Percentiles rank a stretch among this genome's conserved stretches.
phyloP scores from a whole-genome alignment of 2,888 invertebrate species.

The Eupithecia exiguata region DNA sequence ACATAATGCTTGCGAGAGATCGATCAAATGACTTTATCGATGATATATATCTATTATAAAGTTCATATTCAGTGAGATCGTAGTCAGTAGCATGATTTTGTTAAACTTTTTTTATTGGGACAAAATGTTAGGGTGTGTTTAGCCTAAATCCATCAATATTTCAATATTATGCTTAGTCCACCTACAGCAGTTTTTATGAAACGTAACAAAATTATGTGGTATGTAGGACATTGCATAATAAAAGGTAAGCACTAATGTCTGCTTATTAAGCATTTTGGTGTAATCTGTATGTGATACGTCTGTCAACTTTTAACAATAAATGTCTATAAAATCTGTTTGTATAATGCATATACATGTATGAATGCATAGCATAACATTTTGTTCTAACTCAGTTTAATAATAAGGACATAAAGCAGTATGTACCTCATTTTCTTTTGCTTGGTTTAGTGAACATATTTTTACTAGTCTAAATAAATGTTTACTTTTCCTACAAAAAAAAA shows the following conservation, averaged over 20 bases:
- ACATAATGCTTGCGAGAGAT: not conserved
- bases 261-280: not conserved
- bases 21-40: not conserved
- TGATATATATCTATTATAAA: not conserved
- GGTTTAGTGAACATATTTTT: not conserved
- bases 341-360: not conserved
- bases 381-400: not conserved
- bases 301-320: not conserved
- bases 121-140: not conserved
- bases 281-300: not conserved
- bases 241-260: not conserved
- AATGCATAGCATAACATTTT: not conserved
- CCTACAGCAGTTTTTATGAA: not conserved
- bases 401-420: not conserved
- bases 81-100: not conserved
- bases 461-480: too few relatives aligned
- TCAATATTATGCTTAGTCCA: not conserved
- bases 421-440: not conserved
- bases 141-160: not conserved
- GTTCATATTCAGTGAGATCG: too few relatives aligned
- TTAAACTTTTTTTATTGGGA: not conserved
- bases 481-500: not conserved
- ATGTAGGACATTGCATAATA: constrained; percentile 4
- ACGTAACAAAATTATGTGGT: not conserved
- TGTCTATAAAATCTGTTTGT: not conserved